Conservation (phyloP, 2,888 invertebrate species). For the Leistus spinibarbis region DNA sequence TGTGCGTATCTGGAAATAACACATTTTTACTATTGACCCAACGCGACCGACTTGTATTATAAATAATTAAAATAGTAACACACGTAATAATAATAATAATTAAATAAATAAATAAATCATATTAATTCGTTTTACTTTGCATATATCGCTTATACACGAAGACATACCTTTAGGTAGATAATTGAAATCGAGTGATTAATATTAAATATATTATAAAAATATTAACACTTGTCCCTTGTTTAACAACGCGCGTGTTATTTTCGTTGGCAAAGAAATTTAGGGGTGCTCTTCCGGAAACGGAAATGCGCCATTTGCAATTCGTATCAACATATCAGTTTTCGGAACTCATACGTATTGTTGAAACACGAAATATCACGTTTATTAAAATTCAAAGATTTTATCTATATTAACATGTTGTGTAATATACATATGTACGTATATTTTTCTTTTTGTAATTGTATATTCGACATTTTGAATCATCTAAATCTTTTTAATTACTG, state of each 20-base stretch:
- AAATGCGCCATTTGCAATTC: not conserved
- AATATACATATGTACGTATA: not conserved
- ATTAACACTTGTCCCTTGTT: slow-evolving; percentile 38
- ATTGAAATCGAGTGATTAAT: slow-evolving; percentile 36
- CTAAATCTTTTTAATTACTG: not conserved
- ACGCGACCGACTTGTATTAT: not conserved
- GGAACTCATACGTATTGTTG: slow-evolving; percentile 7
- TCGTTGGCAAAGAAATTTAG: not conserved
- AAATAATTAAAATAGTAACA: slow-evolving; percentile 2
- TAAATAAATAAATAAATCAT: not conserved
- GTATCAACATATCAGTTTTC: slow-evolving; percentile 36
- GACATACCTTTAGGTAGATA: slow-evolving; percentile 16
- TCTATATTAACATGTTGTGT: slow-evolving; percentile 10
- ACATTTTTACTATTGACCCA: not conserved
- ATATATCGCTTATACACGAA: slow-evolving; percentile 31
- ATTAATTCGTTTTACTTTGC: slow-evolving; percentile 22
- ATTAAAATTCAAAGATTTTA: slow-evolving; percentile 32
- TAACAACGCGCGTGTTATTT: slow-evolving; percentile 24
- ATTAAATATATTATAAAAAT: slow-evolving; percentile 26
- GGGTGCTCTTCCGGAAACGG: slow-evolving; percentile 7
- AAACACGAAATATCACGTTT: slow-evolving; percentile 36
- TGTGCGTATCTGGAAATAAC: not conserved
- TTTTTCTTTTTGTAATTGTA: not conserved
- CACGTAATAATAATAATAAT: slow-evolving; percentile 1
- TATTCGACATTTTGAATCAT: no score